Conservation (phyloP, 2,888 invertebrate species). For the Agrochola macilenta region DNA sequence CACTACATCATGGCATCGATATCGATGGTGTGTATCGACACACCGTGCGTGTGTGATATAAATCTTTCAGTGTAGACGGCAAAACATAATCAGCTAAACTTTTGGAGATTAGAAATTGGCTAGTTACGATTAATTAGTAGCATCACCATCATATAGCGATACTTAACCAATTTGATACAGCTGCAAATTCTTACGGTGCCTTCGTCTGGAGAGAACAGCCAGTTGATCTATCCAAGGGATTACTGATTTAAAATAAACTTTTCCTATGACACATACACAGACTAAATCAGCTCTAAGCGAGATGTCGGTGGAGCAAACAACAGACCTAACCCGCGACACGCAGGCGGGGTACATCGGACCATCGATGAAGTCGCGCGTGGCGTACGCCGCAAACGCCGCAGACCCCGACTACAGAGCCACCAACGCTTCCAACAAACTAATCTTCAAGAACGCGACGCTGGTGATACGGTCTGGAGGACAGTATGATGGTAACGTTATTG, state of each 20-base stretch:
- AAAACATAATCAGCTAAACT: not conserved
- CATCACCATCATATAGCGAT: no score
- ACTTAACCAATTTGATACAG: not conserved
- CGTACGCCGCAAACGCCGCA: constrained; percentile 96
- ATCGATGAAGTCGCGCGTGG: constrained; percentile 96
- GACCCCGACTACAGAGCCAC: constrained; percentile 96
- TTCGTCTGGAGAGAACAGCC: not conserved
- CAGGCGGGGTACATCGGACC: constrained; percentile 94
- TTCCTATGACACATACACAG: constrained; percentile 69
- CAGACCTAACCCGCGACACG: constrained; percentile 93
- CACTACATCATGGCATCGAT: not conserved
- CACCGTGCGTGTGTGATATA: not conserved
- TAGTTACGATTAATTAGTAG: not conserved
- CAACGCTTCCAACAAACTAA: constrained; percentile 91
- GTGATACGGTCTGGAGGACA: constrained; percentile 99
- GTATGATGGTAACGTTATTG: constrained; percentile 92
- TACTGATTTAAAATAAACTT: not conserved
- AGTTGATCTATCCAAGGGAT: not conserved
- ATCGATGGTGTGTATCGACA: not conserved
- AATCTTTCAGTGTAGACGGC: not conserved
- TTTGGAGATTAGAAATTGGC: not conserved
- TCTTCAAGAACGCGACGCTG: constrained; percentile 94
- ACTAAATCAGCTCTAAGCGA: constrained; percentile 92
- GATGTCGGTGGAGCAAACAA: constrained; percentile 92
- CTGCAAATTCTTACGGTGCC: not conserved